Conservation (phyloP, 2,797 vertebrate genomes). For the Limosa lapponica region DNA sequence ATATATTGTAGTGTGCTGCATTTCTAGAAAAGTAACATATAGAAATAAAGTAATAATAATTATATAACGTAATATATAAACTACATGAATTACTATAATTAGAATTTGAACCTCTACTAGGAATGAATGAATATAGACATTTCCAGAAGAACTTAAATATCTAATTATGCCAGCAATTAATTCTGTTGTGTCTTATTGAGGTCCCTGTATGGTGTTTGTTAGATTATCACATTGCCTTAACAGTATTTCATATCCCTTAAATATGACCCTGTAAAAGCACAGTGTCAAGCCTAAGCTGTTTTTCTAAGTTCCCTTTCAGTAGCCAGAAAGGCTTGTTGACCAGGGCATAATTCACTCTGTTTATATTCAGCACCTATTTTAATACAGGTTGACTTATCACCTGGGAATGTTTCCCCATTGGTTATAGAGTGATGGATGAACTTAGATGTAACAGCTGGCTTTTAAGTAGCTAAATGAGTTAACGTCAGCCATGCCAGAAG, state of each 20-base stretch:
- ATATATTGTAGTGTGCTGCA: not conserved
- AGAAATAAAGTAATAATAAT: not conserved
- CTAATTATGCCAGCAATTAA: not conserved
- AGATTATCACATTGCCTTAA: not conserved
- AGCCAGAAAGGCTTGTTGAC: not conserved
- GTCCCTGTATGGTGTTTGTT: not conserved
- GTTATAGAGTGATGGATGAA: not conserved
- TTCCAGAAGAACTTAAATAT: not conserved
- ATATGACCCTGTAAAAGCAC: not conserved
- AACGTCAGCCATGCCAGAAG: not conserved
- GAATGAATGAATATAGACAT: not conserved
- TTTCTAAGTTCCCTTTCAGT: not conserved
- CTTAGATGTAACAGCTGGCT: not conserved
- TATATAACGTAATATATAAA: not conserved
- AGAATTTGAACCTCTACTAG: not conserved
- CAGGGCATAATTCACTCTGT: not conserved
- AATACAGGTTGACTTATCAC: not conserved
- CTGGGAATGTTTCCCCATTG: not conserved
- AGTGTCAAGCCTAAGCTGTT: not conserved
- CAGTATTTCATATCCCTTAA: not conserved
- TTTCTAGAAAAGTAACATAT: not conserved
- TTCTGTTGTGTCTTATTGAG: not conserved
- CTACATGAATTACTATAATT: not conserved
- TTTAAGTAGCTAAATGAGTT: not conserved
- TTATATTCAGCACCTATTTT: not conserved